Conservation (phyloP, 2,888 invertebrate genomes). For the Cephus pulcher region DNA sequence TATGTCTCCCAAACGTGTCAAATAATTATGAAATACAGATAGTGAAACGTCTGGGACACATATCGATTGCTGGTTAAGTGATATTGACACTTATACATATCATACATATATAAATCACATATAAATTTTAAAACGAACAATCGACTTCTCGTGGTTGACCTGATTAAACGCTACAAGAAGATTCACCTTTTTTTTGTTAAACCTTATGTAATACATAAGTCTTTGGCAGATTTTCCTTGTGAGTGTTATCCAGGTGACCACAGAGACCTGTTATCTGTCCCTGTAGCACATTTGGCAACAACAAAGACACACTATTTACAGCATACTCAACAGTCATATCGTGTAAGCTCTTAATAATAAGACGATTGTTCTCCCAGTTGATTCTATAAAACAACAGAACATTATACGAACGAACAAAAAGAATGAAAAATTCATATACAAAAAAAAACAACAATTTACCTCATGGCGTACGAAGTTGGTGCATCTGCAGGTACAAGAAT, state of each 20-base stretch:
- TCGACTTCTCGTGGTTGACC: too few species aligned
- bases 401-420: conserved; percentile 8
- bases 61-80: too few species aligned
- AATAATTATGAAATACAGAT: too few species aligned
- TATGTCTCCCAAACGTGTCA: too few species aligned
- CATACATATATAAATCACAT: too few species aligned
- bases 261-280: conserved; percentile 45
- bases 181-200: conserved; percentile 16
- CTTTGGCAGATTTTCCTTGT: conserved; percentile 30
- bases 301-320: conserved; percentile 34
- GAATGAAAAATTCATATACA: conserved; percentile 8
- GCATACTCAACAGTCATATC: conserved; percentile 29
- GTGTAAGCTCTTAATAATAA: conserved; percentile 28
- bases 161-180: too few species aligned
- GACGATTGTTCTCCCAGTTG: conserved; percentile 28
- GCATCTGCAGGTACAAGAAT: conserved; percentile 25
- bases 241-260: conserved; percentile 42
- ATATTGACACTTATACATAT: too few species aligned
- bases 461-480: neutral
- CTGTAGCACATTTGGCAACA: conserved; percentile 27
- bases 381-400: conserved; percentile 32
- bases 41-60: too few species aligned
- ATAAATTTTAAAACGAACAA: too few species aligned
- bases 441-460: neutral
- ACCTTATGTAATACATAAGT: conserved; percentile 24